Evolutionary conservation across 2,113 vertebrate species (phyloP).

Genomic region (Spizaetus ornatus): DNA sequence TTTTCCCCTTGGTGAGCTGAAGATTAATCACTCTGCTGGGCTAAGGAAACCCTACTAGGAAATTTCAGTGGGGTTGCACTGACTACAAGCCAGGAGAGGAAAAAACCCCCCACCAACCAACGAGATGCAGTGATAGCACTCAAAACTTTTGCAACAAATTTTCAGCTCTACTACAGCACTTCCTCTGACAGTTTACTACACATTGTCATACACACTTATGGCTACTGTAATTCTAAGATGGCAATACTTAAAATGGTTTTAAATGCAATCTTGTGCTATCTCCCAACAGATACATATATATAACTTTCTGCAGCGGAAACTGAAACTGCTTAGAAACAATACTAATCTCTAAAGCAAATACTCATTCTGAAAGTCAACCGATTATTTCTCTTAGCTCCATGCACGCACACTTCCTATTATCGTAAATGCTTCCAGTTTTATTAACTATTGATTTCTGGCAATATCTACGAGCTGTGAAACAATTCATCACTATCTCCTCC

Average conservation of each 20-base stretch:
- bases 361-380: not conserved
- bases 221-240: not conserved
- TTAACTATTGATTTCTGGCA: not conserved
- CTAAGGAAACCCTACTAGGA: not conserved
- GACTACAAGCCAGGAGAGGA: not conserved
- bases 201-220: not conserved
- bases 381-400: not conserved
- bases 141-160: not conserved
- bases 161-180: not conserved
- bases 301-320: not conserved
- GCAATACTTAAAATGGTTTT: not conserved
- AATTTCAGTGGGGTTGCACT: not conserved
- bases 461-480: not conserved
- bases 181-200: not conserved
- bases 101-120: not conserved
- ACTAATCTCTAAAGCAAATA: not conserved
- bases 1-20: not conserved
- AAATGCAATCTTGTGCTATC: not conserved
- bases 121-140: not conserved
- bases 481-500: not conserved
- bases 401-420: not conserved
- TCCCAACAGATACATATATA: not conserved
- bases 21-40: not conserved
- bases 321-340: not conserved
- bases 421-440: not conserved